These are phyloP conservation scores for Nansenia antarctica DNA, from an alignment of 2,113 vertebrate genomes.

Conservation along the genomic window DNA sequence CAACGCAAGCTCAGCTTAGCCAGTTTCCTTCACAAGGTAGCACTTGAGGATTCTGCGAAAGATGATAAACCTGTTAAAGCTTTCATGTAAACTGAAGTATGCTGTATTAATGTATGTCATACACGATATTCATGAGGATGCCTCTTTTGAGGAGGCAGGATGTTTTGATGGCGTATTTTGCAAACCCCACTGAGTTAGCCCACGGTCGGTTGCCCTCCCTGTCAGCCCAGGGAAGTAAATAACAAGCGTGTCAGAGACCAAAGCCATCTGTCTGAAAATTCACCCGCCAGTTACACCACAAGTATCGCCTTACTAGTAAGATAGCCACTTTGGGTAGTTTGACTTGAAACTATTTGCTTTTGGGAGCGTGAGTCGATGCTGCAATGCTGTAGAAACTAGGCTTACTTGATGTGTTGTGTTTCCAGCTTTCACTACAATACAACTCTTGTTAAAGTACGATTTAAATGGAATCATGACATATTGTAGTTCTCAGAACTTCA, in stretches of 20 bases:
- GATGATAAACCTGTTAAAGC: background rate
- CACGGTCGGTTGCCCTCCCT: conserved; percentile 1
- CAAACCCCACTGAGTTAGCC: conserved; percentile 29
- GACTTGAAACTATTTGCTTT: background rate
- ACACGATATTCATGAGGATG: conserved; percentile 20
- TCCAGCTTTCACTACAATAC: background rate
- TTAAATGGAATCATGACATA: background rate
- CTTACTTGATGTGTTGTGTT: background rate
- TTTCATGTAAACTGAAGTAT: conserved; percentile 3
- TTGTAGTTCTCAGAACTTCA: background rate
- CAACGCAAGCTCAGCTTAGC: background rate
- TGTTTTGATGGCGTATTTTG: conserved; percentile 42
- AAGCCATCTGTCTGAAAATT: conserved; percentile 27
- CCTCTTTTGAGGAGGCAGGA: conserved; percentile 33
- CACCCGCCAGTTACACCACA: background rate
- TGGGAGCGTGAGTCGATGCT: background rate
- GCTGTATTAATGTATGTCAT: conserved; percentile 25
- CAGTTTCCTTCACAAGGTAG: background rate
- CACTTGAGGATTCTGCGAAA: background rate
- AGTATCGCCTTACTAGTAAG: conserved; percentile 1
- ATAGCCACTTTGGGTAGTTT: conserved; percentile 7
- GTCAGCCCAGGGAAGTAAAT: conserved; percentile 3
- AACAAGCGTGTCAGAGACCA: conserved; percentile 6
- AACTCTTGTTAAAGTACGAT: background rate
- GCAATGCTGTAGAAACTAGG: background rate